Evolutionary conservation across 2,888 invertebrate species (phyloP).

Genomic region (Acheta domesticus): DNA sequence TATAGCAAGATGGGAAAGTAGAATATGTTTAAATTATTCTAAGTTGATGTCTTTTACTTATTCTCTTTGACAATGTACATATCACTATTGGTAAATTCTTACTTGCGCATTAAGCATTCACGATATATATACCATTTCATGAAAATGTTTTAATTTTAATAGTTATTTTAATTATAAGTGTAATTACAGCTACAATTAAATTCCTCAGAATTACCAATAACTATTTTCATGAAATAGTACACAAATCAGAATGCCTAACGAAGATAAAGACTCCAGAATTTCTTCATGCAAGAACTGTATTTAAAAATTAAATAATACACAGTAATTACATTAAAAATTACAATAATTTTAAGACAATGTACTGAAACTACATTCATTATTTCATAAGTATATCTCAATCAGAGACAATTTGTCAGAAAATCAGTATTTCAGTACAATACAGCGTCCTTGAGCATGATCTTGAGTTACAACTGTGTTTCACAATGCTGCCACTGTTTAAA

Average conservation of each 20-base stretch:
- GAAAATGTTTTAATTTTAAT: neutral
- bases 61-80: too few relatives aligned
- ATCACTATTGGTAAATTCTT: too few relatives aligned
- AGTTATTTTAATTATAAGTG: too few relatives aligned
- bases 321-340: conserved; percentile 20
- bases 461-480: neutral
- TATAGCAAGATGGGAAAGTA: too few relatives aligned
- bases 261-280: neutral
- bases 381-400: neutral
- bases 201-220: neutral
- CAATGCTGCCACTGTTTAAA: neutral
- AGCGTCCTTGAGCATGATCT: neutral
- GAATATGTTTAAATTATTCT: too few relatives aligned
- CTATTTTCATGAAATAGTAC: neutral
- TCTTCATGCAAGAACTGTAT: conserved; percentile 19
- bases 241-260: neutral
- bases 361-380: too few relatives aligned
- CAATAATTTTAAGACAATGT: neutral
- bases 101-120: neutral
- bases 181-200: neutral
- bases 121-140: neutral
- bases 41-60: too few relatives aligned
- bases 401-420: too few relatives aligned
- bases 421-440: too few relatives aligned
- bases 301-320: neutral